Conservation (phyloP, 2,113 vertebrate species). For the Tautogolabrus adspersus region DNA sequence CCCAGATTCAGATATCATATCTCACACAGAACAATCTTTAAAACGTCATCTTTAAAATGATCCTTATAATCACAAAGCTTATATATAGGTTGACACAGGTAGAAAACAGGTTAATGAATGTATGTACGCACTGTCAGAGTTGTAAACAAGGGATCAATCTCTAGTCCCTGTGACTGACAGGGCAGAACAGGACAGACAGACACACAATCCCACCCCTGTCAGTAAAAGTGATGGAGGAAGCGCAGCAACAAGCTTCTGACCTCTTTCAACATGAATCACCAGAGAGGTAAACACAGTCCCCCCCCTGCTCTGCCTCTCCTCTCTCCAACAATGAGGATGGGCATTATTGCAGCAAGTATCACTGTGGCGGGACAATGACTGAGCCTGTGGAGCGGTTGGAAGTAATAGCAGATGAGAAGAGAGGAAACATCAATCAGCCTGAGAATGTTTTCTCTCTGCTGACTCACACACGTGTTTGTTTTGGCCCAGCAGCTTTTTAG, state of each 20-base stretch:
- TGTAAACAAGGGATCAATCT: constrained; percentile 39
- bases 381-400: constrained; percentile 53
- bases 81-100: neutral
- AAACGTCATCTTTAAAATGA: neutral
- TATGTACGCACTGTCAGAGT: constrained; percentile 5
- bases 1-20: neutral
- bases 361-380: constrained; percentile 59
- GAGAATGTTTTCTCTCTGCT: constrained; percentile 67
- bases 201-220: constrained; percentile 38
- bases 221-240: constrained; percentile 56
- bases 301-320: neutral
- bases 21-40: neutral
- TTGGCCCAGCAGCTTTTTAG: constrained; percentile 53
- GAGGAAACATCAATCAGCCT: constrained; percentile 77
- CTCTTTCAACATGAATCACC: constrained; percentile 45
- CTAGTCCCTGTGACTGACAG: constrained; percentile 20
- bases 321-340: constrained; percentile 32
- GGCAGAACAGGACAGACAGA: constrained; percentile 17
- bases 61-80: no score
- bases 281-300: constrained; percentile 34
- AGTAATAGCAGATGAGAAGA: constrained; percentile 69
- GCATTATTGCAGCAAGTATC: constrained; percentile 45
- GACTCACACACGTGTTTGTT: constrained; percentile 73
- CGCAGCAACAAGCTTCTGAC: constrained; percentile 28
- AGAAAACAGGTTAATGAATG: constrained; percentile 28